Evolutionary conservation across 2,797 vertebrate species (phyloP).

Genomic region (Merluccius polli): DNA sequence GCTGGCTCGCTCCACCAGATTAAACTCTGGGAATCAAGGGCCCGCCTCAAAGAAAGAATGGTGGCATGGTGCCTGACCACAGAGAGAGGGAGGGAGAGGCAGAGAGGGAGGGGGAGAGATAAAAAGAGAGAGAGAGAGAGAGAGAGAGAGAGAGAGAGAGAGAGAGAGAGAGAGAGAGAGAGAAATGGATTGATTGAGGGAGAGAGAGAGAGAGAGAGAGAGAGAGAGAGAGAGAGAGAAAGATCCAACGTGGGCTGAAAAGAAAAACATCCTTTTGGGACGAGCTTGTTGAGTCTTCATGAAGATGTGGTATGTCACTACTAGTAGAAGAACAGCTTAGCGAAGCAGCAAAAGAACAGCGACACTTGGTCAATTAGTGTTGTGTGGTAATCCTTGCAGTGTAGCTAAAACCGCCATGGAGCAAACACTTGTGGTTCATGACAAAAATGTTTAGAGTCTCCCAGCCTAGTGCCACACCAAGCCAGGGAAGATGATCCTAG

Average conservation of each 20-base stretch:
- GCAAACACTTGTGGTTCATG: background rate
- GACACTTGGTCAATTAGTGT: background rate
- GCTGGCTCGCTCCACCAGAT: constrained; percentile 18
- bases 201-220: background rate
- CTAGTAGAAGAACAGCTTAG: background rate
- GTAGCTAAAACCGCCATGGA: background rate
- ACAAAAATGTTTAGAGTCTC: background rate
- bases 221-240: too few relatives aligned
- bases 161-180: background rate
- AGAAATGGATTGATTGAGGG: background rate
- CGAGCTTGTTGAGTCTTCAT: too few relatives aligned
- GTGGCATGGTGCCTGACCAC: background rate
- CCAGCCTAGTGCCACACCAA: background rate
- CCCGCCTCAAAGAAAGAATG: background rate
- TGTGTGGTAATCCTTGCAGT: background rate
- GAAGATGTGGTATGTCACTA: too few relatives aligned
- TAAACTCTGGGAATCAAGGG: constrained; percentile 13
- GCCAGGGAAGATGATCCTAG: background rate
- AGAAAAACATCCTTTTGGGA: too few relatives aligned
- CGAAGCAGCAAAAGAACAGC: background rate
- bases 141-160: too few relatives aligned
- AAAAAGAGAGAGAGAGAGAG: background rate
- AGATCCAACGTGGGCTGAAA: background rate
- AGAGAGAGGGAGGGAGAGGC: background rate
- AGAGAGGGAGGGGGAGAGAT: background rate